These are phyloP conservation scores for Avahi laniger DNA, from an alignment of 2,797 vertebrate genomes.

Conservation along the genomic window DNA sequence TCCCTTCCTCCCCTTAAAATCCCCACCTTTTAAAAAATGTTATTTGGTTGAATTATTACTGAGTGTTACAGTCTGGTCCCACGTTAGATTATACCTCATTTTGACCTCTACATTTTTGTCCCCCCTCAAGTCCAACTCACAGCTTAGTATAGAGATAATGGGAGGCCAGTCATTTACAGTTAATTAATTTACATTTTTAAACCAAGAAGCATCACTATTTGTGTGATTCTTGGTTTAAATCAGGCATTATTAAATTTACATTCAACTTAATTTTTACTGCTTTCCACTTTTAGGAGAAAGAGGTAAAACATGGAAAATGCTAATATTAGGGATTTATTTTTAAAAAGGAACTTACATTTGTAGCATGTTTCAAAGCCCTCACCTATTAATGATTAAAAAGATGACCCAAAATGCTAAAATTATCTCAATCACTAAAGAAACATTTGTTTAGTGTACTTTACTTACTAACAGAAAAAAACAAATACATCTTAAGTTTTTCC, in stretches of 20 bases:
- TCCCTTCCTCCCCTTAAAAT: background rate
- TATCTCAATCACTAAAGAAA: conserved; percentile 8
- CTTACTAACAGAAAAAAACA: conserved; percentile 14
- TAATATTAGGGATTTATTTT: conserved; percentile 14
- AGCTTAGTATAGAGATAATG: background rate
- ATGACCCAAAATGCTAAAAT: background rate
- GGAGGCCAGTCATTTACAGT: background rate
- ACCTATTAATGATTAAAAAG: background rate
- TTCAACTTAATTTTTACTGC: background rate
- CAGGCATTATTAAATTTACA: background rate
- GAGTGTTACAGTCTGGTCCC: background rate
- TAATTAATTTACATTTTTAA: background rate
- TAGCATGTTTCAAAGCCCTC: background rate
- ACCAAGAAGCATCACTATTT: background rate
- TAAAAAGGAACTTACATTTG: background rate
- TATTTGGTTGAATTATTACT: background rate
- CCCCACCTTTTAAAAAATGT: background rate
- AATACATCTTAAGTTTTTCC: conserved; percentile 10
- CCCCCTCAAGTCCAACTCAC: background rate
- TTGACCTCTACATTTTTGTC: background rate
- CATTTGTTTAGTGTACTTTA: conserved; percentile 15
- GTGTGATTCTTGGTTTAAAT: background rate
- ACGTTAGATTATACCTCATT: background rate
- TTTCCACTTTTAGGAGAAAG: conserved; percentile 1
- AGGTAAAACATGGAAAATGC: background rate